Percentiles rank a stretch among this genome's conserved stretches.
These are phyloP conservation scores for Pogonocherus hispidulus DNA, from an alignment of 2,888 invertebrate genomes.

Conservation along the genomic window DNA sequence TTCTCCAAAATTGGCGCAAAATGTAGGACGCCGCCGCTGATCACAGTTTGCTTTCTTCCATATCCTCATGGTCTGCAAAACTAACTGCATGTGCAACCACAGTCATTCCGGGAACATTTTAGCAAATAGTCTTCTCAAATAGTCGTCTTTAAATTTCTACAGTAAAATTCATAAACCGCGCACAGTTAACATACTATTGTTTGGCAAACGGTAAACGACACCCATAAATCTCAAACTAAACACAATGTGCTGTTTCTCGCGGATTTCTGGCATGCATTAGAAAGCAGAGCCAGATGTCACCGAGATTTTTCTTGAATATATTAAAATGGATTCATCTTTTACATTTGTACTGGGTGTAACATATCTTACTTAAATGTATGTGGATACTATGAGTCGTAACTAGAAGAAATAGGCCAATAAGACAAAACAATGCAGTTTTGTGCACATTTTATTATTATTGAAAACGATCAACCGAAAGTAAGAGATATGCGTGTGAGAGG, in stretches of 20 bases:
- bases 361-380: no score
- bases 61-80: slow-evolving; percentile 2
- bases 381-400: no score
- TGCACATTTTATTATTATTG: no score
- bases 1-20: no score
- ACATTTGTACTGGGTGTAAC: no score
- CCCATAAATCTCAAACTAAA: slow-evolving; percentile 1
- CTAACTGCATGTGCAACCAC: slow-evolving; percentile 1
- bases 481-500: no score
- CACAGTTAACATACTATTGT: background rate
- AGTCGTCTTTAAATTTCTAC: slow-evolving; percentile 6
- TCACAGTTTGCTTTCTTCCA: background rate
- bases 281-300: background rate
- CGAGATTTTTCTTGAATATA: background rate
- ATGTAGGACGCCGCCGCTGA: background rate
- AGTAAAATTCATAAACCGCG: background rate
- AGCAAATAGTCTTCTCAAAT: no score
- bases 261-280: background rate
- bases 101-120: background rate
- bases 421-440: no score
- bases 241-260: background rate
- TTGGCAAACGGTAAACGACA: slow-evolving; percentile 7
- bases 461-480: no score
- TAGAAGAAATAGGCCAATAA: no score
- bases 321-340: background rate